phyloP scores from a whole-genome alignment of 2,113 vertebrate species.

The Laterallus jamaicensis region DNA sequence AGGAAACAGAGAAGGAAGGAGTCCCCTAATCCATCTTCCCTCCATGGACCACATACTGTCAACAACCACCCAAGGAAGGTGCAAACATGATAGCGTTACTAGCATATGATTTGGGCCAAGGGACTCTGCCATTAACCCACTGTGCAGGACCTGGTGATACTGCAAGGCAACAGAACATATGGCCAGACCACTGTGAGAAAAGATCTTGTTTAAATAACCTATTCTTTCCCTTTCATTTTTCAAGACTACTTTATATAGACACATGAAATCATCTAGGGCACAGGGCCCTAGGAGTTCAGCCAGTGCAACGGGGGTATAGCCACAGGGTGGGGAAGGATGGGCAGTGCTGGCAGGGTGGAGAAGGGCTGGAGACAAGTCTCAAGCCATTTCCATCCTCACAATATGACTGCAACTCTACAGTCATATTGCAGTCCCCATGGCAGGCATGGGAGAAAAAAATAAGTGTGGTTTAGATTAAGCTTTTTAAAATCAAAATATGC shows the following conservation, averaged over 20 bases:
- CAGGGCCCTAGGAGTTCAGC: neutral
- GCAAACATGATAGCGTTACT: fast-evolving
- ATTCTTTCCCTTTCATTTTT: neutral
- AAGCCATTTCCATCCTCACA: neutral
- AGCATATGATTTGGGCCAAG: neutral
- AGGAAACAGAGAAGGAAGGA: neutral
- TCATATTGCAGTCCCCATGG: no score
- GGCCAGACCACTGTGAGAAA: no score
- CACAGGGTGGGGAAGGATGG: fast-evolving
- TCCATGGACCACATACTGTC: no score
- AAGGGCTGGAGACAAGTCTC: neutral
- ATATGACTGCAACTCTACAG: neutral
- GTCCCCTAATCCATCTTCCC: neutral
- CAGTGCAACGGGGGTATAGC: fast-evolving
- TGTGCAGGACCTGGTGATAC: neutral
- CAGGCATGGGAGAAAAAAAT: neutral
- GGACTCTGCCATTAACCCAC: neutral
- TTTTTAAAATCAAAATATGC: neutral
- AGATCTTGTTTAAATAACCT: fast-evolving
- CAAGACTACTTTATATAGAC: no score
- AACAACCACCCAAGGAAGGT: neutral
- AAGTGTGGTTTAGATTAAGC: neutral
- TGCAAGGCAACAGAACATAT: neutral
- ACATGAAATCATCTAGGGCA: neutral
- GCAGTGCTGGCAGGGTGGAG: neutral